Percentiles rank a stretch among this genome's conserved stretches.
These are phyloP conservation scores for Diplogasteroides magnus DNA, from an alignment of 1,140 invertebrate genomes.

Conservation along the genomic window DNA sequence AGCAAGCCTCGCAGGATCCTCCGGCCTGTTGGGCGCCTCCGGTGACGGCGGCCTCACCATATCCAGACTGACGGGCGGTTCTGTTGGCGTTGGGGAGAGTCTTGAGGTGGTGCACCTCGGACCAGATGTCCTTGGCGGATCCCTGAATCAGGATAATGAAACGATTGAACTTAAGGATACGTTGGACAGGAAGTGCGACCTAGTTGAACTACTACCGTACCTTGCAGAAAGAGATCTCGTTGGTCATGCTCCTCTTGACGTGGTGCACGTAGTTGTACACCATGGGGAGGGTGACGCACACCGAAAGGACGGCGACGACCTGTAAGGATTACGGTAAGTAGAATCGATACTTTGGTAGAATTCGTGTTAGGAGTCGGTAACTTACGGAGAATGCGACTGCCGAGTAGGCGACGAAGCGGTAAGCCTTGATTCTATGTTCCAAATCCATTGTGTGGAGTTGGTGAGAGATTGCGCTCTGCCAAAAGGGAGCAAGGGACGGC, in stretches of 20 bases:
- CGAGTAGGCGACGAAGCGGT: constrained; percentile 37
- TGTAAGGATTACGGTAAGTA: no score
- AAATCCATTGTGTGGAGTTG: no score
- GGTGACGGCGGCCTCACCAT: constrained; percentile 6
- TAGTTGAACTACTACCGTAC: constrained; percentile 3
- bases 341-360: no score
- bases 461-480: no score
- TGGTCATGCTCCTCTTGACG: constrained; percentile 19
- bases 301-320: constrained; percentile 9
- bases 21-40: background rate
- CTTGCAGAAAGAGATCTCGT: constrained; percentile 26
- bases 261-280: constrained; percentile 34
- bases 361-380: no score
- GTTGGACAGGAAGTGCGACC: background rate
- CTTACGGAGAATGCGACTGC: constrained; percentile 24
- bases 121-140: constrained; percentile 38
- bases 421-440: constrained; percentile 37
- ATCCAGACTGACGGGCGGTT: constrained; percentile 35
- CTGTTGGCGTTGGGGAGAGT: constrained; percentile 28
- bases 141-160: constrained; percentile 13
- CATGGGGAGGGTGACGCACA: constrained; percentile 30
- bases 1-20: constrained; percentile 16
- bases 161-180: background rate
- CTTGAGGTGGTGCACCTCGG: constrained; percentile 32
- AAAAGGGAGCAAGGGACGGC: no score